Conservation (phyloP, 2,797 vertebrate genomes). For the Phoebastria nigripes region DNA sequence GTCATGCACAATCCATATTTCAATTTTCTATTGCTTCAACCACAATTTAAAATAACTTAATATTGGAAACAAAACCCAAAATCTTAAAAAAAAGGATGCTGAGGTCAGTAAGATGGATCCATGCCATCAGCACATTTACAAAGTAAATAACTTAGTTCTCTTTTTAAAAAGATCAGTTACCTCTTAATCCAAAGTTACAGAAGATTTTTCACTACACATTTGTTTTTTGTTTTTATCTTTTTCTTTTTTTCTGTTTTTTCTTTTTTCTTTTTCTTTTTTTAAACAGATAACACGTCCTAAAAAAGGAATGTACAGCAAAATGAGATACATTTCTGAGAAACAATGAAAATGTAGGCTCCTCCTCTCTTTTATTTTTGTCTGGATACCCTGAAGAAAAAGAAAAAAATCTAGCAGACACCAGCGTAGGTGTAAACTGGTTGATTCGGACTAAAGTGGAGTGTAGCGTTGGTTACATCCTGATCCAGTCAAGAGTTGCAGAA, state of each 20-base stretch:
- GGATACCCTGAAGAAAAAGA: slow-evolving; percentile 38
- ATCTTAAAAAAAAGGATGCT: slow-evolving; percentile 72
- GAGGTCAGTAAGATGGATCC: slow-evolving; percentile 83
- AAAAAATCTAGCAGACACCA: slow-evolving; percentile 30
- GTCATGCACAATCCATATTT: slow-evolving; percentile 99
- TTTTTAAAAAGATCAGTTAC: slow-evolving; percentile 77
- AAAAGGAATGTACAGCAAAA: slow-evolving; percentile 87
- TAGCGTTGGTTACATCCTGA: slow-evolving; percentile 38
- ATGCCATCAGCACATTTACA: slow-evolving; percentile 84
- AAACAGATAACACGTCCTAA: slow-evolving; percentile 92
- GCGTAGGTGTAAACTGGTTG: neutral
- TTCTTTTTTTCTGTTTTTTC: neutral
- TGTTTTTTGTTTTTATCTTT: slow-evolving; percentile 70
- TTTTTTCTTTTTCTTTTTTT: slow-evolving; percentile 48
- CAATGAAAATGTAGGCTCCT: slow-evolving; percentile 70
- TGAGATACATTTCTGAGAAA: slow-evolving; percentile 79
- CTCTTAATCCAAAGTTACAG: slow-evolving; percentile 93
- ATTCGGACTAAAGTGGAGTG: slow-evolving; percentile 15
- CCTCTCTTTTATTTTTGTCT: slow-evolving; percentile 59
- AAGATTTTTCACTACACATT: slow-evolving; percentile 91
- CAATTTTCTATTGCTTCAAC: slow-evolving; percentile 99
- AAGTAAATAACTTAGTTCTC: slow-evolving; percentile 89
- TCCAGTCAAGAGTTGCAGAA: slow-evolving; percentile 23
- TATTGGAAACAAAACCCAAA: slow-evolving; percentile 69
- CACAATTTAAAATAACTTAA: slow-evolving; percentile 96